Conservation (phyloP, 2,888 invertebrate genomes). For the Venustoraphidia nigricollis region DNA sequence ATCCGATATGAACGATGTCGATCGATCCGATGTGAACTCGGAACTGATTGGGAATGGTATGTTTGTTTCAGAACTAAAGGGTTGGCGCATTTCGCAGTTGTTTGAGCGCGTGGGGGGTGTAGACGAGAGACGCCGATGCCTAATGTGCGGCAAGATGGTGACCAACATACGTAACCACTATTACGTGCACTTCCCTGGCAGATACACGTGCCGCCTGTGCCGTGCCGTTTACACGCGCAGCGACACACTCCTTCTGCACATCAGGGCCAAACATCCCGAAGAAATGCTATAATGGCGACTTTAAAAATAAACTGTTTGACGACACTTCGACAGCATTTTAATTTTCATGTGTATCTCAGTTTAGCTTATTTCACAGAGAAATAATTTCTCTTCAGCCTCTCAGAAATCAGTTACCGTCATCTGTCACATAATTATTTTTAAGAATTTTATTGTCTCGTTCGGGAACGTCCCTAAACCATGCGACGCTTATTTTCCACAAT, state of each 20-base stretch:
- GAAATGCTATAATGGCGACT: background rate
- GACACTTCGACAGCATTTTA: constrained; percentile 1
- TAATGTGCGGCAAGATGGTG: constrained; percentile 42
- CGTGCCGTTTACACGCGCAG: constrained; percentile 41
- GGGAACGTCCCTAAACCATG: too few relatives aligned
- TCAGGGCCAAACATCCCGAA: constrained; percentile 37
- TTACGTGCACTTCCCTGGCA: constrained; percentile 43
- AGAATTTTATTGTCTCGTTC: too few relatives aligned
- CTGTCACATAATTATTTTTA: too few relatives aligned
- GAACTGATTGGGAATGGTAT: too few relatives aligned
- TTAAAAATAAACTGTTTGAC: constrained; percentile 17
- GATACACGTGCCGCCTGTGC: constrained; percentile 39
- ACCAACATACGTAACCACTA: constrained; percentile 44
- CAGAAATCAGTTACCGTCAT: too few relatives aligned
- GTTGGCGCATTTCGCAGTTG: constrained; percentile 38
- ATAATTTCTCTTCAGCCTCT: background rate
- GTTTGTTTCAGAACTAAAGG: constrained; percentile 36
- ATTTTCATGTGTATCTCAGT: background rate
- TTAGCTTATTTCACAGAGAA: background rate
- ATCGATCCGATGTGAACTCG: too few relatives aligned
- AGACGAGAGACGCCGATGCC: constrained; percentile 40
- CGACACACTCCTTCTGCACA: constrained; percentile 39
- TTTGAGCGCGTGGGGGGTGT: constrained; percentile 39
- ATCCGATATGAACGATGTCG: too few relatives aligned
- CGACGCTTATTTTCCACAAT: too few relatives aligned